These are phyloP conservation scores for Sebastes kiyomatsui DNA, from an alignment of 2,797 vertebrate genomes.

Conservation along the genomic window DNA sequence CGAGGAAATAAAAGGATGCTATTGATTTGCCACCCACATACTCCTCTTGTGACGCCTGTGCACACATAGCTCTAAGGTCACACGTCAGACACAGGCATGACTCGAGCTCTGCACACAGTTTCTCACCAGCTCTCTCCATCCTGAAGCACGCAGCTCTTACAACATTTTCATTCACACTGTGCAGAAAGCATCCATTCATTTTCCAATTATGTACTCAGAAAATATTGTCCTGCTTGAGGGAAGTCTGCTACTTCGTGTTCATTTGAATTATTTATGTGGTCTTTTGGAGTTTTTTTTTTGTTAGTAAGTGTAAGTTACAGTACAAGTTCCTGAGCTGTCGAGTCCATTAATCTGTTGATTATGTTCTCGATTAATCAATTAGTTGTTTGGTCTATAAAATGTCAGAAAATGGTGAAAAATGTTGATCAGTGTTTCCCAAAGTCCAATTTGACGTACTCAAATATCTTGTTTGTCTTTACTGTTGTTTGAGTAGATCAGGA, in stretches of 20 bases:
- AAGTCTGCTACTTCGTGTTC: background rate
- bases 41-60: slow-evolving; percentile 80
- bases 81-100: slow-evolving; percentile 48
- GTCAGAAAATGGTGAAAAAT: too few species aligned
- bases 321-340: background rate
- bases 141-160: background rate
- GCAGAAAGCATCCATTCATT: slow-evolving; percentile 18
- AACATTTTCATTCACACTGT: slow-evolving; percentile 1
- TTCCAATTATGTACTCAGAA: slow-evolving; percentile 12
- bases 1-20: slow-evolving; percentile 74
- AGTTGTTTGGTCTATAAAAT: too few species aligned
- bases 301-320: too few species aligned
- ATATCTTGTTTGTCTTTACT: too few species aligned
- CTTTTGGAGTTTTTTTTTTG: rapidly evolving
- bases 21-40: slow-evolving; percentile 74
- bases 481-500: too few species aligned
- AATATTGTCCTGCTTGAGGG: background rate
- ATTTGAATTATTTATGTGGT: slow-evolving; percentile 14
- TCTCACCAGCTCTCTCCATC: slow-evolving; percentile 1
- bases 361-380: too few species aligned
- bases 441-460: too few species aligned
- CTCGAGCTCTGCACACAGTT: slow-evolving; percentile 35
- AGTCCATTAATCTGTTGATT: too few species aligned
- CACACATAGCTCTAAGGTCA: slow-evolving; percentile 69
- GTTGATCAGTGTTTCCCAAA: too few species aligned